Conservation (phyloP, 2,888 invertebrate species). For the Acrocera orbiculus region DNA sequence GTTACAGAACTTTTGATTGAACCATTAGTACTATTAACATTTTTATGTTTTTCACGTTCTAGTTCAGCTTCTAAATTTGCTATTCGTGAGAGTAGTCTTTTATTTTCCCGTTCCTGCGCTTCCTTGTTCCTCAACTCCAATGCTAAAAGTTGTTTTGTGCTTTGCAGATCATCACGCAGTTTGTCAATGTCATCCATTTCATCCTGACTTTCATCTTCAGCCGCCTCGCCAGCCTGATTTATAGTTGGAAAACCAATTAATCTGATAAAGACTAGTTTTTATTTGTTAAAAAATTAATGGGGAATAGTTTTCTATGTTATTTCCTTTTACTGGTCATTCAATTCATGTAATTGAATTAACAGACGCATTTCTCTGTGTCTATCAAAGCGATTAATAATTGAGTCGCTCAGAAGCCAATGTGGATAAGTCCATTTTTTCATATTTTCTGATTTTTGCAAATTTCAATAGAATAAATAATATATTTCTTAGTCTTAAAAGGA, state of each 20-base stretch:
- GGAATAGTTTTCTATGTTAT: background rate
- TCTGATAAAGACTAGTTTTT: too few species aligned
- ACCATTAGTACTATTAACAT: constrained; percentile 29
- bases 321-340: too few species aligned
- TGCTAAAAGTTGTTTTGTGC: constrained; percentile 78
- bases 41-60: constrained; percentile 44
- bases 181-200: constrained; percentile 85
- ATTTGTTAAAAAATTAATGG: background rate
- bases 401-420: too few species aligned
- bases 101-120: constrained; percentile 69
- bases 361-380: too few species aligned
- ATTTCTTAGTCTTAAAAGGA: too few species aligned
- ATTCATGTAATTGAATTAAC: too few species aligned
- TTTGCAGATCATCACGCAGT: constrained; percentile 76
- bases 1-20: constrained; percentile 29
- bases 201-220: constrained; percentile 55
- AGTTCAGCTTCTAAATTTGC: constrained; percentile 66
- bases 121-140: constrained; percentile 73
- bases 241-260: too few species aligned
- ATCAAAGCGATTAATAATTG: too few species aligned
- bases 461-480: too few species aligned
- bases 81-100: constrained; percentile 59
- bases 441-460: too few species aligned
- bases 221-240: constrained; percentile 13
- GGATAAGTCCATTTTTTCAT: too few species aligned